Conservation (phyloP, 2,113 vertebrate genomes). For the Anoplopoma fimbria region DNA sequence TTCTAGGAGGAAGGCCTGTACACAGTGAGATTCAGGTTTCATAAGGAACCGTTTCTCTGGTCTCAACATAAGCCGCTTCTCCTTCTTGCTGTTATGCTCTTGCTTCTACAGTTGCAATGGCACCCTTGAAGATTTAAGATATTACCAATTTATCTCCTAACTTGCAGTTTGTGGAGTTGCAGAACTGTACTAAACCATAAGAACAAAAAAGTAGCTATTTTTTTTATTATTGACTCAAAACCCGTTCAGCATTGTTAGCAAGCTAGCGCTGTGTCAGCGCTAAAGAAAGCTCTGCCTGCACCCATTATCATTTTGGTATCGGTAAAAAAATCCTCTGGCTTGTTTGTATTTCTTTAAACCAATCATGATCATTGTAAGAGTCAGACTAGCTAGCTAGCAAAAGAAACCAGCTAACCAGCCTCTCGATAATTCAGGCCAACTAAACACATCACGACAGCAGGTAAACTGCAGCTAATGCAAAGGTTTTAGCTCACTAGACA, state of each 20-base stretch:
- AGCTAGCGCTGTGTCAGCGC: background rate
- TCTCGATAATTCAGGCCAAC: no score
- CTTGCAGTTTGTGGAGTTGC: background rate
- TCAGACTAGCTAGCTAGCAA: background rate
- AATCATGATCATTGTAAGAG: background rate
- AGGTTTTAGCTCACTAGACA: constrained; percentile 19
- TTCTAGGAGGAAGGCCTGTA: background rate
- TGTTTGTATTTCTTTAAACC: background rate
- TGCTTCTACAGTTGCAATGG: background rate
- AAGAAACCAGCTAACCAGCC: background rate
- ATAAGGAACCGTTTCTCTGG: background rate
- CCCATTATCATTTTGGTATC: background rate
- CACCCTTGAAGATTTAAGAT: background rate
- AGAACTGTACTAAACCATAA: background rate
- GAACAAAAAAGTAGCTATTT: background rate
- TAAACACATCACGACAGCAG: constrained; percentile 7
- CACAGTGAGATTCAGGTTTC: background rate
- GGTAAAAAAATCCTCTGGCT: background rate
- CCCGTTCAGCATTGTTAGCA: background rate
- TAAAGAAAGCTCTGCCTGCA: no score
- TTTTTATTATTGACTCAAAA: background rate
- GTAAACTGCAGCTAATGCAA: constrained; percentile 20
- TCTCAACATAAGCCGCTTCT: background rate
- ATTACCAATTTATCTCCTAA: background rate
- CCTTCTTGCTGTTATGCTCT: no score